Percentiles rank a stretch among this genome's conserved stretches.
These are phyloP conservation scores for Scotopteryx bipunctaria DNA, from an alignment of 2,888 invertebrate species.

Conservation along the genomic window DNA sequence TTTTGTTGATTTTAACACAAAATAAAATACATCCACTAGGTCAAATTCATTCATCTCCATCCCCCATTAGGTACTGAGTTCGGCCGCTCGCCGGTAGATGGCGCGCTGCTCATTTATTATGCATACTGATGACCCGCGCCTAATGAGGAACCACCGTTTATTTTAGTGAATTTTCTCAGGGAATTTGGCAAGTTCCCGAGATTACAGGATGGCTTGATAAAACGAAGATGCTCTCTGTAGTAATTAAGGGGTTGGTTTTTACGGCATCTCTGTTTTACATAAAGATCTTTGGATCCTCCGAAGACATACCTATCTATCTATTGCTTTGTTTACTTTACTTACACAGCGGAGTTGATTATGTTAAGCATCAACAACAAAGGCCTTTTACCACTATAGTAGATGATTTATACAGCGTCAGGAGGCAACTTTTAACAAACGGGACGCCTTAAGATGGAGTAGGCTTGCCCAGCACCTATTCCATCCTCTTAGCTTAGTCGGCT, in stretches of 20 bases:
- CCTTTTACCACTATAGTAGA: too few species aligned
- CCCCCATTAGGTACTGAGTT: conserved; percentile 63
- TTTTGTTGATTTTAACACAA: too few species aligned
- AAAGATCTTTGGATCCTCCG: conserved; percentile 17
- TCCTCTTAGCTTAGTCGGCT: too few species aligned
- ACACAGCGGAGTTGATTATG: too few species aligned
- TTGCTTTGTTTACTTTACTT: not conserved
- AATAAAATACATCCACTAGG: too few species aligned
- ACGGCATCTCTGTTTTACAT: conserved; percentile 35
- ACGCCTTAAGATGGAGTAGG: too few species aligned
- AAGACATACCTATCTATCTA: conserved; percentile 8
- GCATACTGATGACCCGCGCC: conserved; percentile 89
- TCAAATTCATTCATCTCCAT: conserved; percentile 65
- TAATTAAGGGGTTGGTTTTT: conserved; percentile 42
- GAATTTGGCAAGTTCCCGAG: conserved; percentile 69
- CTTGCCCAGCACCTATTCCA: too few species aligned
- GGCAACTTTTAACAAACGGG: too few species aligned
- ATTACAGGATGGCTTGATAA: conserved; percentile 70
- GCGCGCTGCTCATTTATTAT: conserved; percentile 86
- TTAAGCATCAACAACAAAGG: too few species aligned
- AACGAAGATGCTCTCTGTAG: conserved; percentile 37
- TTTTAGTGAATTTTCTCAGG: conserved; percentile 63
- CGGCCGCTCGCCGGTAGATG: conserved; percentile 67
- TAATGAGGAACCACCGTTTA: conserved; percentile 80
- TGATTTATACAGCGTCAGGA: too few species aligned